Conservation (phyloP, 1,140 invertebrate genomes). For the Phthorimaea operculella region DNA sequence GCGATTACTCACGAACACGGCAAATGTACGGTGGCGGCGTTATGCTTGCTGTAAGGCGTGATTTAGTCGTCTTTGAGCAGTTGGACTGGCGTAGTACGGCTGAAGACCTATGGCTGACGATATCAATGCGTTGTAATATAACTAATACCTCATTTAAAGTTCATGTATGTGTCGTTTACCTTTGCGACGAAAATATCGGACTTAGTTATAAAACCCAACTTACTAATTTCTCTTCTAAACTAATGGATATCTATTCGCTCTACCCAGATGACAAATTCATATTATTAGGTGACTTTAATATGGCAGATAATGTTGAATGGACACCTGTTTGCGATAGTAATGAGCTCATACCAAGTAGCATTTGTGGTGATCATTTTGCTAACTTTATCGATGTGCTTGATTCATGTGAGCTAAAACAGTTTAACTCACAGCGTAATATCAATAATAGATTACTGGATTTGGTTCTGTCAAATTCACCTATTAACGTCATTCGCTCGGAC, state of each 20-base stretch:
- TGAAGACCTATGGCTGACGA: not conserved
- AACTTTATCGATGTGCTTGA: not conserved
- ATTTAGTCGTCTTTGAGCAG: not conserved
- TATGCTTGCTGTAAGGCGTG: not conserved
- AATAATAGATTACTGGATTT: conserved; percentile 14
- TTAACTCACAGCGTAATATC: not conserved
- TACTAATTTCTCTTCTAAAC: not conserved
- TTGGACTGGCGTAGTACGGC: not conserved
- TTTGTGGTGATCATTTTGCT: not conserved
- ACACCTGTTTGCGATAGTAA: not conserved
- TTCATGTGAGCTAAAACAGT: not conserved
- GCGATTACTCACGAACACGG: not conserved
- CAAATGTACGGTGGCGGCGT: not conserved
- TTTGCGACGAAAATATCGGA: not conserved
- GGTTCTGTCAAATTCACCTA: conserved; percentile 11
- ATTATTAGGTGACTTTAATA: not conserved
- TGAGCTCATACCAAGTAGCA: not conserved
- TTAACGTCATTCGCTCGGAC: conserved; percentile 2
- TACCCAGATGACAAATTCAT: not conserved
- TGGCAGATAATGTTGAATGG: not conserved
- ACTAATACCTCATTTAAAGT: not conserved
- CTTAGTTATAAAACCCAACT: not conserved
- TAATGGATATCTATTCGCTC: not conserved
- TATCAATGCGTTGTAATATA: not conserved
- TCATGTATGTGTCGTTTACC: not conserved